Evolutionary conservation across 2,888 invertebrate genomes (phyloP), one percentile per base, ranked within the genome.

Genomic region (Salpingus planirostris): DNA sequence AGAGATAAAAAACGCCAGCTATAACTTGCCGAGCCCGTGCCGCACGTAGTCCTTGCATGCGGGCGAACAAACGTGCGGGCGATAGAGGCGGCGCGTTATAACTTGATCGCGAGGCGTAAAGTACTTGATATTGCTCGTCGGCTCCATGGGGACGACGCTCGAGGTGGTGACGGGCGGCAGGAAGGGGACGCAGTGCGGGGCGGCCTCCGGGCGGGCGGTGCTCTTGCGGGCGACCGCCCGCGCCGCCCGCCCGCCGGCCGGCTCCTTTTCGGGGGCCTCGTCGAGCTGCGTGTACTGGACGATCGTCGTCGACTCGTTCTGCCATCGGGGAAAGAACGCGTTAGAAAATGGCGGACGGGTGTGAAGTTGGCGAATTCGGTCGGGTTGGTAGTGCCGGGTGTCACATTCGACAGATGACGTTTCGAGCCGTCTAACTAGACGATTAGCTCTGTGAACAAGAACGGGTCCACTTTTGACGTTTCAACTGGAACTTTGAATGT

Each of bases 151-250:
- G 3, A 27, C 31, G 5, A 45, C 36, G 12, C 43, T 36, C 7
- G 53, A 44, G 7, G 53, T 45, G 53, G 62, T 41, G 30, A 45
- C 36, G 23, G 43, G 24, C 25, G 59, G 47, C 33, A 60, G 45
- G 40, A 63, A 63, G 2, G 61, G 61, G 7, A 52, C 48, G 15
- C 49, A 52, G 13, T 43, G 38, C 21, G 35, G 33, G 7, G 23
- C 7, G 4, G 10, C 5, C 3, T 58, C 57, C 2, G 42, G 53
- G 6, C 44, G 63, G 1, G 71, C 60, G 1, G 86, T 85, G 24
- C 87, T 86, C 59, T 90, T 90, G 55, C 78, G 79, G 0, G 89
- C 89, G 1, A 89, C 87, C 0, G 86, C 75, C 8, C 85, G 72
- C 27, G 50, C 52, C 23, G 25, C 22, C 24, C 13, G 21, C 26